A percentile compares a stretch with the other conserved stretches of the same genome.
These are phyloP conservation scores for Hemibagrus guttatus DNA, from an alignment of 2,797 vertebrate genomes.

Conservation along the genomic window DNA sequence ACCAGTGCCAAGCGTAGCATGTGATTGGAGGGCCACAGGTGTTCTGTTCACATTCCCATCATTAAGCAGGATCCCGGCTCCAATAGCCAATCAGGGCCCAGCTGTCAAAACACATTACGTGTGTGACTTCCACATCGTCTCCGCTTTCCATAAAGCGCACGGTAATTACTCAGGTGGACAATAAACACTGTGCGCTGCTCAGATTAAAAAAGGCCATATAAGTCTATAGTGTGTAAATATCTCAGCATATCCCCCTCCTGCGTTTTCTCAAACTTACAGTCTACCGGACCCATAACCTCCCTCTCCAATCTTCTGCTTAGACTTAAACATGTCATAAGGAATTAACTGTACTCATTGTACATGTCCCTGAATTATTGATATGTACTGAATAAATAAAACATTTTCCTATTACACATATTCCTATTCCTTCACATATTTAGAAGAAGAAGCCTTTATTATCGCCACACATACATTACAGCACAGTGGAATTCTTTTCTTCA, in stretches of 20 bases:
- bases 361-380: not conserved
- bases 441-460: too few relatives aligned
- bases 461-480: too few relatives aligned
- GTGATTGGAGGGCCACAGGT: slow-evolving; percentile 68
- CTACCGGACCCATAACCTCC: not conserved
- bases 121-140: slow-evolving; percentile 47
- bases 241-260: not conserved
- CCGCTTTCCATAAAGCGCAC: slow-evolving; percentile 50
- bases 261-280: not conserved
- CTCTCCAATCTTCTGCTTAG: not conserved
- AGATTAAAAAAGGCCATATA: slow-evolving; percentile 11
- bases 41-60: slow-evolving; percentile 68
- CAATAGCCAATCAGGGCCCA: slow-evolving; percentile 57
- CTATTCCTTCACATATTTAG: too few relatives aligned
- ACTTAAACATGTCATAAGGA: not conserved
- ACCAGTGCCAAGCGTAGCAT: slow-evolving; percentile 37
- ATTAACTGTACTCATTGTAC: not conserved
- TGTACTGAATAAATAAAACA: not conserved
- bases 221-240: not conserved
- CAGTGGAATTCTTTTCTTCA: too few relatives aligned
- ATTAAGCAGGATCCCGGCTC: slow-evolving; percentile 66
- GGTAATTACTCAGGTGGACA: slow-evolving; percentile 58
- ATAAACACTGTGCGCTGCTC: slow-evolving; percentile 27
- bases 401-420: too few relatives aligned
- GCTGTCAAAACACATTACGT: slow-evolving; percentile 60